A percentile compares a stretch with the other conserved stretches of the same genome.
Conservation (phyloP, 2,797 vertebrate species). For the Syncerus caffer region DNA sequence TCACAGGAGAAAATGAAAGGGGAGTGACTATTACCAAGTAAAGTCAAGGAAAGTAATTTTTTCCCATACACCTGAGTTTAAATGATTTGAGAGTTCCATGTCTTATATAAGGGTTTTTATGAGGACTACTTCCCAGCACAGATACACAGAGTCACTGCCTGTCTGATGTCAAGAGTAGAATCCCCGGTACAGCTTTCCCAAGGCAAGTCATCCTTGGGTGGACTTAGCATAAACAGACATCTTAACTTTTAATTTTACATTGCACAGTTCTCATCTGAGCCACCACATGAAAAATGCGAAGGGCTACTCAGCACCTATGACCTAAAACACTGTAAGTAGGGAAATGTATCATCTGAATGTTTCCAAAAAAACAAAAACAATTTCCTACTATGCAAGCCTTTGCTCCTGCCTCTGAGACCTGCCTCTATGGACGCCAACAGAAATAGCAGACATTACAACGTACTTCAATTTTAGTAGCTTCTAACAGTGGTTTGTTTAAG, state of each 20-base stretch:
- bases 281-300: background rate
- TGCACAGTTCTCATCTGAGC: background rate
- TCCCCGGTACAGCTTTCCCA: background rate
- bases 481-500: background rate
- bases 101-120: background rate
- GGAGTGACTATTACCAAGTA: background rate
- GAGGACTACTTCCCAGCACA: background rate
- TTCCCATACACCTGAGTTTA: background rate
- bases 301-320: background rate
- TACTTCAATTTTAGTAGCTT: background rate
- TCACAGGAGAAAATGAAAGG: slow-evolving; percentile 16
- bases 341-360: background rate
- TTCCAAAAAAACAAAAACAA: background rate
- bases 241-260: slow-evolving; percentile 18
- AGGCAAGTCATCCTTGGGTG: background rate
- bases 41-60: background rate
- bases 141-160: background rate
- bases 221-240: background rate
- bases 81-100: background rate
- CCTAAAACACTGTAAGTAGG: background rate
- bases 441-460: background rate
- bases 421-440: background rate
- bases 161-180: background rate
- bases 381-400: background rate
- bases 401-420: background rate